phyloP scores from a whole-genome alignment of 1,140 invertebrate genomes.

The Argopecten irradians region DNA sequence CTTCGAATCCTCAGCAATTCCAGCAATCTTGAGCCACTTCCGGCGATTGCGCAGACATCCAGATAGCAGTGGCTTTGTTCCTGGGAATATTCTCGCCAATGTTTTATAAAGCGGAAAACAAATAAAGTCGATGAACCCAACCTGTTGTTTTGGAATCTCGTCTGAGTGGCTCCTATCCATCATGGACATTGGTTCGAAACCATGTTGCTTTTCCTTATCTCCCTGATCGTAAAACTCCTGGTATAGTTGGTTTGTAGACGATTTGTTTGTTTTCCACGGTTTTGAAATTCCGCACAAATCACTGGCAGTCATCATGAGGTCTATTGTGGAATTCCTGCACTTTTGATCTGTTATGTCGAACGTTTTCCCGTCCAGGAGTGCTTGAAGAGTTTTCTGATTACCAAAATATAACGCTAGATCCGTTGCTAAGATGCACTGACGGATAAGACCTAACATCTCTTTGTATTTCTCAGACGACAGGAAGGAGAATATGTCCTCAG shows the following conservation, averaged over 20 bases:
- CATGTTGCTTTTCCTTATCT: slow-evolving; percentile 83
- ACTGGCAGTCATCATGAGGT: slow-evolving; percentile 46
- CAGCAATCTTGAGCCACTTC: neutral
- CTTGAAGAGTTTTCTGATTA: slow-evolving; percentile 41
- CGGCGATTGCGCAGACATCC: slow-evolving; percentile 67
- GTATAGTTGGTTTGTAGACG: slow-evolving; percentile 48
- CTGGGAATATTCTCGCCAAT: slow-evolving; percentile 82
- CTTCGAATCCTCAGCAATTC: neutral
- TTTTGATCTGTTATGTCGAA: slow-evolving; percentile 18
- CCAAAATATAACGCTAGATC: slow-evolving; percentile 57
- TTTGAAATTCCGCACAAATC: slow-evolving; percentile 54
- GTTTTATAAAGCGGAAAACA: slow-evolving; percentile 86
- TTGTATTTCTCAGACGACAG: slow-evolving; percentile 47
- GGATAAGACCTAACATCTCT: slow-evolving; percentile 47
- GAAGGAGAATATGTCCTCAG: slow-evolving; percentile 53
- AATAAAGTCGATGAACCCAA: slow-evolving; percentile 85
- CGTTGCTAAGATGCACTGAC: slow-evolving; percentile 58
- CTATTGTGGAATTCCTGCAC: slow-evolving; percentile 80
- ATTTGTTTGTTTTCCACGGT: slow-evolving; percentile 53
- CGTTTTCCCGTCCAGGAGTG: slow-evolving; percentile 16
- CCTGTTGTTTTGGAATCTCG: slow-evolving; percentile 85
- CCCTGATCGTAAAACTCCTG: slow-evolving; percentile 74
- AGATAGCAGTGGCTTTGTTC: slow-evolving; percentile 82
- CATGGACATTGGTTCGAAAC: slow-evolving; percentile 85
- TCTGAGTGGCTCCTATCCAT: slow-evolving; percentile 85